Base-by-base conservation (phyloP, 2,797 vertebrate genomes). In the Esox masquinongy region DNA sequence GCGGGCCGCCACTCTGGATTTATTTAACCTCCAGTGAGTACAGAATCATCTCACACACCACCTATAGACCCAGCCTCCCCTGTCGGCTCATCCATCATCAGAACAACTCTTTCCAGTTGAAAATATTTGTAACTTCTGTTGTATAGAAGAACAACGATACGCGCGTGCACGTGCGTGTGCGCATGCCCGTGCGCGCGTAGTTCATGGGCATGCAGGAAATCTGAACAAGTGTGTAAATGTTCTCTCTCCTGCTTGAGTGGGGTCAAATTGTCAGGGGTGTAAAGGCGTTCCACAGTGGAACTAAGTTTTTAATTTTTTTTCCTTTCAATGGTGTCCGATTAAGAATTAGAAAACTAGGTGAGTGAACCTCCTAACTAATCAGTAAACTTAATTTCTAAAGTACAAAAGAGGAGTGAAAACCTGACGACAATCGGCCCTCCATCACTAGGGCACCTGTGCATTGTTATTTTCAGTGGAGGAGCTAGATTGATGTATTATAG, bases 1-100 rank as follows among this genome's bases (percentile, higher is more conserved):
- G 82, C 36, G n/a, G 19, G 24, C 63, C 79, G 82, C 77, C 92
- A 88, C 74, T 87, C 88, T 83, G 78, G 77, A 83, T 69, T 70
- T 80, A 86, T 84, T 75, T 78, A 83, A 83, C 85, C 82, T 78
- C 59, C 70, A 17, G 4, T 79, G 84, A 87, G 86, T 66, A 86
- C 82, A 68, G 79, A 78, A 77, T 85, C 77, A 74, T 85, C 81
- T 76, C 68, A 51, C 72, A 83, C 39, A n/a, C 16, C 76, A 11
- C 11, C 51, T 70, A 74, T 81, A 81, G 80, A 85, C 84, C 85
- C 75, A 73, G 72, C 47, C 34, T 70, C 77, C 80, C 74, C 81
- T 82, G 6, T 29, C n/a, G 6, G n/a, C 26, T 9, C 12, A 36
- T 39, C 22, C 22, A 61, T 61, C 7, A 59, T 22, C 56, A 61